Evolutionary conservation across 2,113 vertebrate species (phyloP).

Genomic region (mouse (Mus musculus)): GRCm39 chr17:27699001-27699500

Average conservation of each 20-base stretch:
- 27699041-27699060: neutral
- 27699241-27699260: accelerated
- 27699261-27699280: neutral
- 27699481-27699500: constrained; percentile 44
- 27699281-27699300: neutral
- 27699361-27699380: neutral
- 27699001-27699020: neutral
- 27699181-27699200: accelerated
- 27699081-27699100: neutral
- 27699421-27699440: constrained; percentile 64
- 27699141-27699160: neutral
- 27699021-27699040: accelerated
- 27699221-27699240: neutral
- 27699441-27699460: constrained; percentile 34
- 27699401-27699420: constrained; percentile 57
- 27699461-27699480: constrained; percentile 60
- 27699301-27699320: no score
- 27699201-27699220: neutral
- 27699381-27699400: neutral
- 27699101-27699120: neutral
- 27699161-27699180: neutral
- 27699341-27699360: neutral
- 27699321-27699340: neutral
- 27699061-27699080: neutral
- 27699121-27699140: accelerated